Evolutionary conservation across 2,797 vertebrate genomes (phyloP).

Genomic region (Periparus ater): DNA sequence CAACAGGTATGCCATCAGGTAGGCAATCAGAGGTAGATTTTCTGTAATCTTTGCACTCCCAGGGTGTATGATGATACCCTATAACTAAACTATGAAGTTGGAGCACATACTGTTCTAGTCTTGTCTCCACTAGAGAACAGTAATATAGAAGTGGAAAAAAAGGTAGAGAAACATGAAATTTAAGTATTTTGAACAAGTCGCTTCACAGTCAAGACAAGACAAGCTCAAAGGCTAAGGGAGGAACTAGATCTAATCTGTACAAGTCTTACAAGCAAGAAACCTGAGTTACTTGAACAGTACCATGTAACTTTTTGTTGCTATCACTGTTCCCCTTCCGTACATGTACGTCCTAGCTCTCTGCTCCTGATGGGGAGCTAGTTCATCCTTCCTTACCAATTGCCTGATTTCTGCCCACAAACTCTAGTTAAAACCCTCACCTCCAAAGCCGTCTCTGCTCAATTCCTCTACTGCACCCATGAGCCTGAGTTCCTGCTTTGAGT

Average conservation of each 20-base stretch:
- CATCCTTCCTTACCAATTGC: not conserved
- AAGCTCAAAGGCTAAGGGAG: not conserved
- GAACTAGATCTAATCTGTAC: not conserved
- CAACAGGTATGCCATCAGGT: not conserved
- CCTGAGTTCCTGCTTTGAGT: not conserved
- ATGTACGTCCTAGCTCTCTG: rapidly evolving
- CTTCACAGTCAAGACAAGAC: not conserved
- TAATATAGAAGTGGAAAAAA: not conserved
- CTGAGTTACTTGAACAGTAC: not conserved
- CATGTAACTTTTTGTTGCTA: not conserved
- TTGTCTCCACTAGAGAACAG: not conserved
- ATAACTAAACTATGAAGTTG: not conserved
- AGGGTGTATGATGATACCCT: not conserved
- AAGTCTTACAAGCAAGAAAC: not conserved
- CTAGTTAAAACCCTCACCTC: not conserved
- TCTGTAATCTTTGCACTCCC: not conserved
- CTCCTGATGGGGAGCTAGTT: not conserved
- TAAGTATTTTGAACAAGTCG: not conserved
- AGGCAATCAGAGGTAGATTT: not conserved
- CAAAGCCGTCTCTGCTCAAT: not conserved
- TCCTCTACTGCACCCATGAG: not conserved
- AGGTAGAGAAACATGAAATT: not conserved
- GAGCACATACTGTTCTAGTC: not conserved
- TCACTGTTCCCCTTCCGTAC: not conserved
- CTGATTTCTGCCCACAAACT: not conserved